Evolutionary conservation across 2,888 invertebrate species (phyloP), one percentile per base, ranked within the genome.

Genomic region (Spicauda simplicius): DNA sequence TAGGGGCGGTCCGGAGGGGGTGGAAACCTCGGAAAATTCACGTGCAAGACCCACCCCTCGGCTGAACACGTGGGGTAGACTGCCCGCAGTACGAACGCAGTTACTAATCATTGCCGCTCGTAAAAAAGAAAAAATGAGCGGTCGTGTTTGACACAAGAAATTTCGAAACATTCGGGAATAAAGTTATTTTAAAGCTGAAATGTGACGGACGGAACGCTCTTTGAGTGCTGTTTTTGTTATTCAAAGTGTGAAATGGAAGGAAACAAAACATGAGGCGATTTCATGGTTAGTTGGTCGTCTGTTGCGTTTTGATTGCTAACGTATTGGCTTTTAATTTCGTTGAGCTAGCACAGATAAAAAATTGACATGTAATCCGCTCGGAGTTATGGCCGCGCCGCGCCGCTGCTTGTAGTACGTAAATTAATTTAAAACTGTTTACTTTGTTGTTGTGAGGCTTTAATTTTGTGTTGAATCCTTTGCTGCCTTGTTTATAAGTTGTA

Each of bases 11-110:
- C 91, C 92, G 91, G 83, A 80, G 88, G 88, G 93, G 93, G 93
- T 92, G 92, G 93, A 89, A 92, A 92, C 93, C 88, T 91, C 87
- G 92, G 93, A 91, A 93, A 91, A 91, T 91, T 92, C 91, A 91
- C 91, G 91, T 90, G 88, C 85, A 85, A 87, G 86, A 76, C 89
- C 91, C 91, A 87, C 90, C 92, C 91, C 91, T 76, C 59, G 71
- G 80, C 77, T 73, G 81, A 87, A 85, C 92, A 92, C 92, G 92
- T 93, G 92, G 87, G 80, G 81, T 88, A 88, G 89, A 91, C 91
- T 91, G 89, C 88, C 87, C 87, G 84, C 86, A 86, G 87, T 83
- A 85, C 87, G 87, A 85, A 86, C 86, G 90, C 88, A 84, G 87
- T 85, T 86, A 86, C 87, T 88, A 89, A 92, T 89, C 88, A 88